Conservation (phyloP, 2,888 invertebrate species). For the Drosophila testacea region DNA sequence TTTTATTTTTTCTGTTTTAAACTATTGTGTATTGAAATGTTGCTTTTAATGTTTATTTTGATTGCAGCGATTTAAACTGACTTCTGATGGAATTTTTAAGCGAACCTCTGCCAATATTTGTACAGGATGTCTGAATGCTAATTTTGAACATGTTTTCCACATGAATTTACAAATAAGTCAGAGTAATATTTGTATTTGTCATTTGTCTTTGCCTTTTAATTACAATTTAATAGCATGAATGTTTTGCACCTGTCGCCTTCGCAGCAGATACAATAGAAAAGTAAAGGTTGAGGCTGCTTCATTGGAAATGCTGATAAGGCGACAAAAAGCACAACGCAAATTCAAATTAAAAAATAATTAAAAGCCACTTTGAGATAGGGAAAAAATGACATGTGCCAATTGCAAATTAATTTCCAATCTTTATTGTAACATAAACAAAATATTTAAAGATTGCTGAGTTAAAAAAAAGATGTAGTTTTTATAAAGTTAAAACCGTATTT, state of each 20-base stretch:
- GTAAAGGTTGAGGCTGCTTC: conserved; percentile 22
- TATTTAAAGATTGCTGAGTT: neutral
- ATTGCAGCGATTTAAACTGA: conserved; percentile 17
- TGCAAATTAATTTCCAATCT: conserved; percentile 31
- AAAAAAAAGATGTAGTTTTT: no score
- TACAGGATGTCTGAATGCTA: conserved; percentile 12
- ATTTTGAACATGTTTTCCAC: neutral
- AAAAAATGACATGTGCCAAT: conserved; percentile 19
- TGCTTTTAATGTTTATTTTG: conserved; percentile 32
- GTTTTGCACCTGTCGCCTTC: conserved; percentile 39
- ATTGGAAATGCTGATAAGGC: conserved; percentile 48
- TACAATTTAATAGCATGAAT: conserved; percentile 55
- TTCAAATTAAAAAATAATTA: conserved; percentile 49
- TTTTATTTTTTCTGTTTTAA: neutral
- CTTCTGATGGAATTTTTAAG: conserved; percentile 2
- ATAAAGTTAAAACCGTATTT: neutral
- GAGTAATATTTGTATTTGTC: conserved; percentile 1
- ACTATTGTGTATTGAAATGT: conserved; percentile 8
- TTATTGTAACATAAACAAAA: neutral
- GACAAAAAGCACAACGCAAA: conserved; percentile 26
- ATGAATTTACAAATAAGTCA: neutral
- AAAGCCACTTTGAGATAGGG: conserved; percentile 51
- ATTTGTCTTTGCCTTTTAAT: conserved; percentile 42
- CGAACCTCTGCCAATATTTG: conserved; percentile 11
- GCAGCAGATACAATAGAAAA: conserved; percentile 13